Evolutionary conservation across 2,888 invertebrate species (phyloP), one percentile per base, ranked within the genome.

Genomic region (Eucriotettix oculatus): DNA sequence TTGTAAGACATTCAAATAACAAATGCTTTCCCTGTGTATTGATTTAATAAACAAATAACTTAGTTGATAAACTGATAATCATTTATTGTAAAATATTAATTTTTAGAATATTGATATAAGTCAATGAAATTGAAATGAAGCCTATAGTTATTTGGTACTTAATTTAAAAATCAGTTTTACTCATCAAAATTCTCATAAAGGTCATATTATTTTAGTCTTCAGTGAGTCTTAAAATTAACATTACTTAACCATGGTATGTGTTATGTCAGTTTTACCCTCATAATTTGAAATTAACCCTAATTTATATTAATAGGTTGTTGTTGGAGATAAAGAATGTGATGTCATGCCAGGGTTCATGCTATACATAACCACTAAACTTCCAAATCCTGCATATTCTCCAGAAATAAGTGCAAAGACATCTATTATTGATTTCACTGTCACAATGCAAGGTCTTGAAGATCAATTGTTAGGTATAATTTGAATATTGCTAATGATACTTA

Each of bases 371-470:
- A 97, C 97, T 0, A 97, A 97, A 74, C 74, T 97, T 59, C 91
- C 94, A 0, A 97, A 97, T 76, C 97, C 97, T 0, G 87, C 94
- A 0, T 97, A 96, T 73, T 94, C 95, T 14, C 97, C 97, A 0
- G 97, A 97, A 77, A 87, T 97, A 65, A 92, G 93, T 68, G 96
- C 97, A 0, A 94, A 94, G 72, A 95, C 95, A 0, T 92, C 95
- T 0, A 94, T 97, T 60, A 96, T 97, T 67, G 96, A 97, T 72
- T 97, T 97, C 70, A 97, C 97, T 1, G 97, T 97, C 1, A 97
- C 97, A 5, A 94, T 94, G 88, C 84, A 90, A 69, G 96, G 97
- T 11, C 75, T 97, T 42, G 97, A 97, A 75, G 97, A 97, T 74
- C 97, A 97, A 71, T 75, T 97, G 9, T 74, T 97, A 41, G 96